These are phyloP conservation scores for Hucho hucho DNA, from an alignment of 2,113 vertebrate genomes.

Conservation along the genomic window DNA sequence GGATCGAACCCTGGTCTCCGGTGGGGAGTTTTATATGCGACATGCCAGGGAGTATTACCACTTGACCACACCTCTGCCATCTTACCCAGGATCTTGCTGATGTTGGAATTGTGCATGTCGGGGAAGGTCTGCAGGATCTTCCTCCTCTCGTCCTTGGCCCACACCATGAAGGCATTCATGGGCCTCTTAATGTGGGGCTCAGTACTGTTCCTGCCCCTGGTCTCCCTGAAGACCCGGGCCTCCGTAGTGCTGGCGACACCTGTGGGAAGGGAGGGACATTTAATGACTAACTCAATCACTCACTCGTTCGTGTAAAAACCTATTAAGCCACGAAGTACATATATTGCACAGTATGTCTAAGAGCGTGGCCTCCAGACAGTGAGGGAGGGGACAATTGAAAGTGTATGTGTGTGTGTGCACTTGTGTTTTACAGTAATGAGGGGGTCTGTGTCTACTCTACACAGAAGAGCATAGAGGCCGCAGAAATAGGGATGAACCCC, in stretches of 20 bases:
- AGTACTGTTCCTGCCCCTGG: conserved; percentile 85
- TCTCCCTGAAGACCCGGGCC: conserved; percentile 93
- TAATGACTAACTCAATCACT: background rate
- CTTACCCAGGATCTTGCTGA: conserved; percentile 99
- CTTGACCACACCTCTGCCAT: background rate
- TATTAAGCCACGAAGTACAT: too few relatives aligned
- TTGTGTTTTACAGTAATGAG: too few relatives aligned
- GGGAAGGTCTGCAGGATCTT: conserved; percentile 99
- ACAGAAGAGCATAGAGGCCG: too few relatives aligned
- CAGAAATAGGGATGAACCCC: too few relatives aligned
- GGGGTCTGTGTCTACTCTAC: too few relatives aligned
- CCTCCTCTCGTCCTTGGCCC: conserved; percentile 95
- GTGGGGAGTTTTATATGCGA: too few relatives aligned
- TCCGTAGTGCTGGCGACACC: conserved; percentile 89
- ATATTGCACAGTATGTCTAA: too few relatives aligned
- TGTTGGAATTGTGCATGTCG: conserved; percentile 99
- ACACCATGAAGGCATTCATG: conserved; percentile 96
- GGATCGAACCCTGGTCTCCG: too few relatives aligned
- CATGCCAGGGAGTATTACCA: too few relatives aligned
- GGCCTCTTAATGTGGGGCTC: conserved; percentile 94
- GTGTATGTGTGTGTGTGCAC: too few relatives aligned
- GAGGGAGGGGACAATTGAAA: too few relatives aligned
- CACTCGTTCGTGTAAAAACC: background rate
- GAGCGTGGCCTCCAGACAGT: too few relatives aligned
- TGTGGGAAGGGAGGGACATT: conserved; percentile 66